Base-by-base conservation (phyloP, 2,888 invertebrate genomes). In the Morpho helenor region DNA sequence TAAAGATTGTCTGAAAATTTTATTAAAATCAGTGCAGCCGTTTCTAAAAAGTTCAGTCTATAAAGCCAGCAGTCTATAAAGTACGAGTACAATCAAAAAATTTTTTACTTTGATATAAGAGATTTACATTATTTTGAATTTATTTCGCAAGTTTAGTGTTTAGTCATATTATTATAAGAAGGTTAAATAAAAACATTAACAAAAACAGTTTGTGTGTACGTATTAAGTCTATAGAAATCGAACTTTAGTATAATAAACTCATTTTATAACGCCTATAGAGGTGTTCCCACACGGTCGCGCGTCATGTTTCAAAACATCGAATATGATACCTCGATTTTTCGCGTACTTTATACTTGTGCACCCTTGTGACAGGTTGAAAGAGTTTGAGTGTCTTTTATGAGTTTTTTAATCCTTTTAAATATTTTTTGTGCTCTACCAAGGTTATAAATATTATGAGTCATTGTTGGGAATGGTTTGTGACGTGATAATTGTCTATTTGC, bases 241-340 rank as follows among this genome's bases (percentile, higher is more conserved):
- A 77, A 76, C 75, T 67, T 66, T 74, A 79, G 79, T 73, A 75
- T 73, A 77, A 82, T 81, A 83, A 82, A 80, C 76, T 71, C 10
- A 63, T 52, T 58, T 60, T 56, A 56, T 61, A 60, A 56, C 58
- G 44, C 41, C 52, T 50, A 51, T 50, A 9, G 53, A 49, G 56
- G 52, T 44, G 53, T 49, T 10, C 49, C 49, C 45, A 46, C 8
- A 80, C 79, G 80, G 79, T 80, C 72, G 72, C 64, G 84, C 68
- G 69, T 88, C 80, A 68, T 73, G 75, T 88, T 87, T 79, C 87
- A 85, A 81, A 88, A 88, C 84, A 87, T 74, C 73, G 76, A 82
- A 84, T 78, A 72, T 71, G 84, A 87, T 82, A 81, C 79, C 74
- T 75, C 75, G 74, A 78, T 80, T 75, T 80, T 84, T 83, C 75